Conservation (phyloP, 1,140 invertebrate genomes). For the Lycorma delicatula region DNA sequence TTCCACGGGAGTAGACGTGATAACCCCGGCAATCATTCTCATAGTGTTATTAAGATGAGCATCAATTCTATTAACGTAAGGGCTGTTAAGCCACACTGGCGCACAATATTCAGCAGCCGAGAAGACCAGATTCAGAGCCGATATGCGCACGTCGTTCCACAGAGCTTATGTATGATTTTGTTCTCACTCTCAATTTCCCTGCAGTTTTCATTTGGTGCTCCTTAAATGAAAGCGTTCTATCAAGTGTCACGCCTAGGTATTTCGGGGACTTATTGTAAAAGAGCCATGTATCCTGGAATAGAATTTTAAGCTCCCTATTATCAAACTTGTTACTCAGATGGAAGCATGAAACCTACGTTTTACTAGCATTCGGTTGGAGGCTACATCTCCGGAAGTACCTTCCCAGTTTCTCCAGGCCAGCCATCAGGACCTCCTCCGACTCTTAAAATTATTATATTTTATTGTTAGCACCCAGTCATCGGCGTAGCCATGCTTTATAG, state of each 20-base stretch:
- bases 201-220: background rate
- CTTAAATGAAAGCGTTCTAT: background rate
- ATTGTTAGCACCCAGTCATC: background rate
- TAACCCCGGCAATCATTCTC: no score
- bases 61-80: no score
- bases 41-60: no score
- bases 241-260: background rate
- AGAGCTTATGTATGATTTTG: no score
- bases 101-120: no score
- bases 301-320: background rate
- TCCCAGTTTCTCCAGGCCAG: background rate
- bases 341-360: constrained; percentile 1
- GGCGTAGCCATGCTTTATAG: background rate
- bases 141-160: no score
- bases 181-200: no score
- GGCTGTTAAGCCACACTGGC: no score
- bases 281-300: background rate
- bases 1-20: no score
- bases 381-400: background rate
- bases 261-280: background rate
- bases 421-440: background rate
- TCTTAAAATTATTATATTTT: background rate
- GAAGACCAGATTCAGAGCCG: no score
- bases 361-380: background rate
- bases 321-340: background rate